Evolutionary conservation across 2,888 invertebrate species (phyloP).

Genomic region (Pecten maximus): DNA sequence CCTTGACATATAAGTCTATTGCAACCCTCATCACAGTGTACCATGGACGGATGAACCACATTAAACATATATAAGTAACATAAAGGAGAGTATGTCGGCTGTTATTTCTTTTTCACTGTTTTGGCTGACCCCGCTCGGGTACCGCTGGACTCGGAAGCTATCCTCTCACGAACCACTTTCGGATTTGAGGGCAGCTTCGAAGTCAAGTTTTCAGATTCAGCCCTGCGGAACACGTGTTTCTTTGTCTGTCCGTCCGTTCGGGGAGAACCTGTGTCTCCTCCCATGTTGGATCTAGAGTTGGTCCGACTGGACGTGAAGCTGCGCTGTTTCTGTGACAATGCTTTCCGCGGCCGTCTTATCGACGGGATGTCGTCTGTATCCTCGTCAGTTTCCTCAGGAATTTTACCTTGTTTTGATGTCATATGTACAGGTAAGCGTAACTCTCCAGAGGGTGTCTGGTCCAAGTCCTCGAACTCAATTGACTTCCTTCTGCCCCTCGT

Average conservation of each 20-base stretch:
- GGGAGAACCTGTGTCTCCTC: background rate
- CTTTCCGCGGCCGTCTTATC: background rate
- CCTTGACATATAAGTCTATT: background rate
- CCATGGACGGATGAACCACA: background rate
- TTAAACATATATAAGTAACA: background rate
- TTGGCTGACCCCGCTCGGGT: background rate
- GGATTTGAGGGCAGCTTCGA: background rate
- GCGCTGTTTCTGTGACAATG: conserved; percentile 1
- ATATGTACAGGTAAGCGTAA: conserved; percentile 16
- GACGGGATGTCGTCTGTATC: background rate
- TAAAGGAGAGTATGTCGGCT: background rate
- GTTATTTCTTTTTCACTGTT: conserved; percentile 1
- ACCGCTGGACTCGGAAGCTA: background rate
- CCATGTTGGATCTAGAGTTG: background rate
- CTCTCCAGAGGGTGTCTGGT: conserved; percentile 68
- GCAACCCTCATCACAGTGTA: background rate
- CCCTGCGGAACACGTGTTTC: background rate
- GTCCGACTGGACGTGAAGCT: background rate
- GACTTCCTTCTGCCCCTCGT: conserved; percentile 71
- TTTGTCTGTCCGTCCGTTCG: conserved; percentile 2
- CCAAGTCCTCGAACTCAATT: conserved; percentile 75
- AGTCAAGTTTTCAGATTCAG: background rate
- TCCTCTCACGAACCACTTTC: background rate
- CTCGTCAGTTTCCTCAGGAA: background rate
- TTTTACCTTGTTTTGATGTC: conserved; percentile 26